Percentiles rank a stretch among this genome's conserved stretches.
These are phyloP conservation scores for Chamaedrilus cognettii DNA, from an alignment of 2,888 invertebrate genomes.

Conservation along the genomic window DNA sequence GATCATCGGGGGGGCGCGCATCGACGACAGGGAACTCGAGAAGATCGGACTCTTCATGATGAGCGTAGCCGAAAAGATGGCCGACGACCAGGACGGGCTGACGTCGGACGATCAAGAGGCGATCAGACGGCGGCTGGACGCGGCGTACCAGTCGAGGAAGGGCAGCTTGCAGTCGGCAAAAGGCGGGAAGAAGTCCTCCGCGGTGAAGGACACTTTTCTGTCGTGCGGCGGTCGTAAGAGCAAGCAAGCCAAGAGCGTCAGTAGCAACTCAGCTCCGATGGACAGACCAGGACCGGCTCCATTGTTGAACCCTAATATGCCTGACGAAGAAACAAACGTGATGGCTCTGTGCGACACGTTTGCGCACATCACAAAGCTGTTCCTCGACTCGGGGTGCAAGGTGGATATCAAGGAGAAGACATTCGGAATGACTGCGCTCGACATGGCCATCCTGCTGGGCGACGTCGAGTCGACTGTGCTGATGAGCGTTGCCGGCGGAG, in stretches of 20 bases:
- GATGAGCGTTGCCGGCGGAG: slow-evolving; percentile 34
- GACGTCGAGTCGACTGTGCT: slow-evolving; percentile 38
- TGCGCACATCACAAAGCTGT: slow-evolving; percentile 26
- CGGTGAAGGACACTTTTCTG: slow-evolving; percentile 30
- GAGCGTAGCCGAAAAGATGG: slow-evolving; percentile 35
- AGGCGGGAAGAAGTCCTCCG: slow-evolving; percentile 22
- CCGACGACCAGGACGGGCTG: slow-evolving; percentile 18
- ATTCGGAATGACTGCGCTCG: slow-evolving; percentile 40
- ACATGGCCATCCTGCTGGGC: slow-evolving; percentile 40
- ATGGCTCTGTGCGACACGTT: slow-evolving; percentile 23
- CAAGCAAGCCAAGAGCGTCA: slow-evolving; percentile 18
- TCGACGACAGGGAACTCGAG: slow-evolving; percentile 22
- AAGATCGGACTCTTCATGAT: slow-evolving; percentile 37
- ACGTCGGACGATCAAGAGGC: slow-evolving; percentile 31
- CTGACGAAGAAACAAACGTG: slow-evolving; percentile 22
- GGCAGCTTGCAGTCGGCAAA: slow-evolving; percentile 15
- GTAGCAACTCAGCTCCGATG: slow-evolving; percentile 4
- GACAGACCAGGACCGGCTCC: slow-evolving; percentile 3
- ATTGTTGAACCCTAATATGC: neutral
- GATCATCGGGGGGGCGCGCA: slow-evolving; percentile 10
- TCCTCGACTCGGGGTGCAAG: slow-evolving; percentile 35
- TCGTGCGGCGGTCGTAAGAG: slow-evolving; percentile 39
- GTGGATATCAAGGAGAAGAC: slow-evolving; percentile 35
- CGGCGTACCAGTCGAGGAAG: slow-evolving; percentile 30
- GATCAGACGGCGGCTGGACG: slow-evolving; percentile 34